Evolutionary conservation across 2,113 vertebrate species (phyloP).

Genomic region (Odocoileus virginianus): DNA sequence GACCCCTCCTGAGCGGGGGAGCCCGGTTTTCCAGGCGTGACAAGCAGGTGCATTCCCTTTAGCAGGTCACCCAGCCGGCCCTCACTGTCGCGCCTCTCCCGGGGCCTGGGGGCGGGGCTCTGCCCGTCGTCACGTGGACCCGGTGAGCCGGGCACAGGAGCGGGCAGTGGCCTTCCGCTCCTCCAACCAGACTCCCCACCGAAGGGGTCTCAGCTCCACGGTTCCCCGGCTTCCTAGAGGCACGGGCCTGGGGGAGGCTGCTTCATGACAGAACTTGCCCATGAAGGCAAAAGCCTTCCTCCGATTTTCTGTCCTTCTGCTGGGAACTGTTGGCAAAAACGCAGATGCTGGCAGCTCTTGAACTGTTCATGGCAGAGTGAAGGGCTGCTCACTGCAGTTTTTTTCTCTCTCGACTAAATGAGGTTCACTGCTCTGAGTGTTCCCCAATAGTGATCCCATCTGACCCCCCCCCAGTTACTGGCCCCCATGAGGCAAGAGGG

Average conservation of each 20-base stretch:
- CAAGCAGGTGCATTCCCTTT: not conserved
- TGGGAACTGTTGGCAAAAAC: not conserved
- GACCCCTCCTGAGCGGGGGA: not conserved
- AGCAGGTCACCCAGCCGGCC: not conserved
- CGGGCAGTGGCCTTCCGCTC: not conserved
- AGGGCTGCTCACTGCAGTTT: not conserved
- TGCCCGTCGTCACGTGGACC: not conserved
- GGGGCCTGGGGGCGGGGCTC: not conserved
- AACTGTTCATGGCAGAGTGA: not conserved
- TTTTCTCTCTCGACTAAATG: not conserved
- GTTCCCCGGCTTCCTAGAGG: not conserved
- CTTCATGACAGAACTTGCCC: not conserved
- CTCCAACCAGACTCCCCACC: not conserved
- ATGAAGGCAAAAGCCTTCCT: not conserved
- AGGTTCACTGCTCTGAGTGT: not conserved
- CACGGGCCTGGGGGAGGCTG: not conserved
- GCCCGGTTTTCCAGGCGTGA: not conserved
- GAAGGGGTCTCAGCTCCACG: not conserved
- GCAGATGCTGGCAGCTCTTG: not conserved
- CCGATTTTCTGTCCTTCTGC: not conserved
- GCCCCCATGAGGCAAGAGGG: not conserved
- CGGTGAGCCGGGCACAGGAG: not conserved
- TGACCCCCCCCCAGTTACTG: not conserved
- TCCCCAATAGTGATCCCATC: not conserved
- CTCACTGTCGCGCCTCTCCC: not conserved